Percentiles rank a stretch among this genome's conserved stretches.
These are phyloP conservation scores for Rhea americana DNA, from an alignment of 2,113 vertebrate genomes.

Conservation along the genomic window DNA sequence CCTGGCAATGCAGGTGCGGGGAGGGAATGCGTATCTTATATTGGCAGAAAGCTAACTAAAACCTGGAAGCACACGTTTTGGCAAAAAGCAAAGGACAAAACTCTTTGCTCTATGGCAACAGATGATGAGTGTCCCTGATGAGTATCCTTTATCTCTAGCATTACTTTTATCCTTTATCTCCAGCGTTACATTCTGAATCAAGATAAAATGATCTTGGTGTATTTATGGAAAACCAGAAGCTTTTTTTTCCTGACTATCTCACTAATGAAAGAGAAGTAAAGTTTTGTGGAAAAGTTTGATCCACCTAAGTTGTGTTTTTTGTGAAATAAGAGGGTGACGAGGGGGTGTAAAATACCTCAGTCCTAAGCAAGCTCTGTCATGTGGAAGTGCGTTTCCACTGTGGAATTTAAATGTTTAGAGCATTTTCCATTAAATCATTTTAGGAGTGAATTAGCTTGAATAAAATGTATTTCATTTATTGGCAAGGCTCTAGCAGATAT, in stretches of 20 bases:
- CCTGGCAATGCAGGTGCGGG: accelerated
- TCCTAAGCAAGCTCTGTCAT: neutral
- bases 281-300: neutral
- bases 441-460: neutral
- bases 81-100: neutral
- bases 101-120: neutral
- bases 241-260: neutral
- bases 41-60: neutral
- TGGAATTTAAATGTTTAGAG: neutral
- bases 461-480: neutral
- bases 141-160: neutral
- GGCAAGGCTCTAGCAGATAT: neutral
- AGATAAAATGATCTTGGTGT: neutral
- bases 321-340: neutral
- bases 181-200: neutral
- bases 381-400: neutral
- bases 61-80: neutral
- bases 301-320: neutral
- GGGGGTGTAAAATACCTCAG: neutral
- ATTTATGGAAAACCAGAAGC: neutral
- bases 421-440: neutral
- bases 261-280: neutral
- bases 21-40: neutral
- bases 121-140: neutral
- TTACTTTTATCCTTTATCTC: neutral